phyloP scores from a whole-genome alignment of 2,797 vertebrate genomes.

The Tachyglossus aculeatus region DNA sequence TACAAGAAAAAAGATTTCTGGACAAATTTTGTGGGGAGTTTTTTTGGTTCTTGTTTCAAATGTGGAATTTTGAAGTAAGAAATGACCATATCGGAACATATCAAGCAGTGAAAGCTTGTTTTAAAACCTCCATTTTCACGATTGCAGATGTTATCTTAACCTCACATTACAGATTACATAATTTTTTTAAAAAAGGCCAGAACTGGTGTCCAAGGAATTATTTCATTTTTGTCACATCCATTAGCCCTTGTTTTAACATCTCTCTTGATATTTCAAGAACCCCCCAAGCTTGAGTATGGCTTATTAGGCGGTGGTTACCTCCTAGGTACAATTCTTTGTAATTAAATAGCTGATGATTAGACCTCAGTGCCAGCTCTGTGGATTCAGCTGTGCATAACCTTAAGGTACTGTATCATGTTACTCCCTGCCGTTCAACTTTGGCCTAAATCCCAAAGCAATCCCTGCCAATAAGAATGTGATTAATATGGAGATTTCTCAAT shows the following conservation, averaged over 20 bases:
- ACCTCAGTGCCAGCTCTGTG: constrained; percentile 27
- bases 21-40: too few species aligned
- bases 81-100: too few species aligned
- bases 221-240: background rate
- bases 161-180: background rate
- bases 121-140: constrained; percentile 9
- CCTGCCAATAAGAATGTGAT: constrained; percentile 53
- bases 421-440: constrained; percentile 38
- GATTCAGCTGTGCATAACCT: constrained; percentile 37
- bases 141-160: background rate
- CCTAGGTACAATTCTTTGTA: constrained; percentile 27
- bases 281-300: constrained; percentile 18
- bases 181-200: constrained; percentile 9
- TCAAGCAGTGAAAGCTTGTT: background rate
- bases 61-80: too few species aligned
- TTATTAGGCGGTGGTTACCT: constrained; percentile 4
- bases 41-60: too few species aligned
- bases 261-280: background rate
- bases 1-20: too few species aligned
- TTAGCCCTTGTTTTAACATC: background rate
- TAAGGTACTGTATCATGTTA: constrained; percentile 47
- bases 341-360: constrained; percentile 27
- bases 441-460: constrained; percentile 34
- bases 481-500: constrained; percentile 51
- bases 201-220: background rate